Base-by-base conservation (phyloP, 2,888 invertebrate genomes). In the Empis livida region DNA sequence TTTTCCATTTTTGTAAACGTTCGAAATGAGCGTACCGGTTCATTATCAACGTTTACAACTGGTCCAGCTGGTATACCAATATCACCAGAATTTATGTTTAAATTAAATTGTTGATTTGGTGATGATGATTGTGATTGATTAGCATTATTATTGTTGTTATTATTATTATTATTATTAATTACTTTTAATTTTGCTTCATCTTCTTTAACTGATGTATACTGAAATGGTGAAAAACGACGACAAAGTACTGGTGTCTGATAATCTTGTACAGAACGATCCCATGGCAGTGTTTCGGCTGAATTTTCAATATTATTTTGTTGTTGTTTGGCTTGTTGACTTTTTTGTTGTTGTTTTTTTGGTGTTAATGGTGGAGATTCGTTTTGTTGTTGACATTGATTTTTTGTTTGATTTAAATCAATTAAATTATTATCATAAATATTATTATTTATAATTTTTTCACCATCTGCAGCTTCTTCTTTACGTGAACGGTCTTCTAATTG, bases 401-500 rank as follows among this genome's bases (percentile, higher is more conserved):
- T 5, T 50, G 52, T 50, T 48, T 50, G 56, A 53, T 65, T 64
- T 48, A 68, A 67, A 56, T 68, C 68, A 49, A 67, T 66, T 45
- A 68, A 54, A 52, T 67, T 68, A 62, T 68, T 68, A 60, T 68
- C 68, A 52, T 68, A 27, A 27, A 27, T 68, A 58, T 66, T 61
- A 53, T 68, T 66, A 49, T 54, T 60, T 35, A 37, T 15, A 30
- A 49, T 52, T 38, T 49, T 45, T 44, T 57, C 56, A 14, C 55
- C 55, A 43, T 55, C 57, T 47, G 56, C 57, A 49, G 58, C 56
- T 41, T 56, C 55, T 31, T 55, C 55, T 42, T 58, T 59, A 43
- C 51, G 54, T 5, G 53, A 55, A 11, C 57, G 61, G 49, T 55
- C 57, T 31, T 60, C 51, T 45, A 58, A 55, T 48, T 56, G 56